These are phyloP conservation scores for Zingel zingel DNA, from an alignment of 2,113 vertebrate genomes.

Conservation along the genomic window DNA sequence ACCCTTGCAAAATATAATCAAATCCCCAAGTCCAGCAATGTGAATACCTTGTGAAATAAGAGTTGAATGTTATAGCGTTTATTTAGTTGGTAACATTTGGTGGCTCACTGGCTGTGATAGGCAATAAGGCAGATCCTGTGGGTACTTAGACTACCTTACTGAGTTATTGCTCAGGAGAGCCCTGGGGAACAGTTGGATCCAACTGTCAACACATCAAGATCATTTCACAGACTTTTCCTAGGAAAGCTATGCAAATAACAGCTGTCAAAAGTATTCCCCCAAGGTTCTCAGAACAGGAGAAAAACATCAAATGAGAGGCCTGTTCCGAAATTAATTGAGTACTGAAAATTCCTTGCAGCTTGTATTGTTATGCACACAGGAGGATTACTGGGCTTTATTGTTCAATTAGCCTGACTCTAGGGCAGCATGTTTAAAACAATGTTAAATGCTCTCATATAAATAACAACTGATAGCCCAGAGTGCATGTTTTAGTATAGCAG, in stretches of 20 bases:
- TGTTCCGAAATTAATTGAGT: slow-evolving; percentile 58
- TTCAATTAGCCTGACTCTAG: slow-evolving; percentile 47
- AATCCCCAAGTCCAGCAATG: background rate
- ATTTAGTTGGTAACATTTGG: background rate
- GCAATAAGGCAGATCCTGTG: slow-evolving; percentile 17
- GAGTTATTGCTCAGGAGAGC: slow-evolving; percentile 46
- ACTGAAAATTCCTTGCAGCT: slow-evolving; percentile 55
- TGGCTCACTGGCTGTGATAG: slow-evolving; percentile 15
- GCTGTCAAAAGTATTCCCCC: slow-evolving; percentile 52
- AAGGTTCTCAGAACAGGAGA: slow-evolving; percentile 22
- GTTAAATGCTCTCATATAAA: slow-evolving; percentile 19
- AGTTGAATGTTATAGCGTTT: slow-evolving; percentile 3
- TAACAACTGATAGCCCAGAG: slow-evolving; percentile 13
- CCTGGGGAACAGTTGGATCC: slow-evolving; percentile 31
- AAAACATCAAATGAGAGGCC: slow-evolving; percentile 40
- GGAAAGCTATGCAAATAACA: slow-evolving; percentile 65
- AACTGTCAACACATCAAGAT: slow-evolving; percentile 63
- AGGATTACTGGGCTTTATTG: slow-evolving; percentile 46
- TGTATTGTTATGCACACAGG: slow-evolving; percentile 50
- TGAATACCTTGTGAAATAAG: background rate
- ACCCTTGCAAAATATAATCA: background rate
- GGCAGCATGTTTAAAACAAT: slow-evolving; percentile 42
- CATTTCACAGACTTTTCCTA: slow-evolving; percentile 43
- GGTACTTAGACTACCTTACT: slow-evolving; percentile 28
- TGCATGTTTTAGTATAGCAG: background rate